phyloP scores from a whole-genome alignment of 2,797 vertebrate species.

The Neosilurus mollespiculum region DNA sequence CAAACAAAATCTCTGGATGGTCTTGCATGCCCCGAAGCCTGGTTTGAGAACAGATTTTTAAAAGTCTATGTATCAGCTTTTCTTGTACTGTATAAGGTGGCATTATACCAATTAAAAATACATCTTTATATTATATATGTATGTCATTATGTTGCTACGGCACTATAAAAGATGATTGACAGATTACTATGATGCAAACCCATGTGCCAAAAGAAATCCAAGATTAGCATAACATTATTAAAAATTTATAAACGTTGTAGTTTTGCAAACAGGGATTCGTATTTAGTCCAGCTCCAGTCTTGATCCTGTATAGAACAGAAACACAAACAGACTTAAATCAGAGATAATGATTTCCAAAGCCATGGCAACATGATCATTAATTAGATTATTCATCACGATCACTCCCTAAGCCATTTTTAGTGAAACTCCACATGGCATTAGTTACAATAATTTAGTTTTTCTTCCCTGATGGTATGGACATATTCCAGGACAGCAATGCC shows the following conservation, averaged over 20 bases:
- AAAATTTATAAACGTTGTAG: constrained; percentile 59
- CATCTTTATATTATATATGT: constrained; percentile 54
- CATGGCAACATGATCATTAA: neutral
- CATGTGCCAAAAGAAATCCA: constrained; percentile 40
- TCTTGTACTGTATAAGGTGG: constrained; percentile 25
- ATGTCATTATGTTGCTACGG: constrained; percentile 40
- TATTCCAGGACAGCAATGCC: too few species aligned
- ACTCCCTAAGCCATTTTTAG: neutral
- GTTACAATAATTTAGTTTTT: too few species aligned
- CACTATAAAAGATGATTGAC: constrained; percentile 43
- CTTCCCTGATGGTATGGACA: too few species aligned
- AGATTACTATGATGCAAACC: constrained; percentile 40
- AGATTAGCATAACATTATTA: constrained; percentile 25
- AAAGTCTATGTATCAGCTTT: constrained; percentile 29
- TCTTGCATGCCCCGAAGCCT: neutral
- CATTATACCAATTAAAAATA: constrained; percentile 36
- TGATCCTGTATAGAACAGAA: constrained; percentile 63
- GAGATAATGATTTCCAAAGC: neutral
- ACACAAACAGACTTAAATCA: constrained; percentile 37
- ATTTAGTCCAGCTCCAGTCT: constrained; percentile 80
- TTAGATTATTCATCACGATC: neutral
- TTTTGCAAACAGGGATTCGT: constrained; percentile 56
- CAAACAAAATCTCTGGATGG: neutral
- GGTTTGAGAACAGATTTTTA: neutral
- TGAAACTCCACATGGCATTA: too few species aligned